phyloP scores from a whole-genome alignment of 2,797 vertebrate species.

The Anas flavirostris region DNA sequence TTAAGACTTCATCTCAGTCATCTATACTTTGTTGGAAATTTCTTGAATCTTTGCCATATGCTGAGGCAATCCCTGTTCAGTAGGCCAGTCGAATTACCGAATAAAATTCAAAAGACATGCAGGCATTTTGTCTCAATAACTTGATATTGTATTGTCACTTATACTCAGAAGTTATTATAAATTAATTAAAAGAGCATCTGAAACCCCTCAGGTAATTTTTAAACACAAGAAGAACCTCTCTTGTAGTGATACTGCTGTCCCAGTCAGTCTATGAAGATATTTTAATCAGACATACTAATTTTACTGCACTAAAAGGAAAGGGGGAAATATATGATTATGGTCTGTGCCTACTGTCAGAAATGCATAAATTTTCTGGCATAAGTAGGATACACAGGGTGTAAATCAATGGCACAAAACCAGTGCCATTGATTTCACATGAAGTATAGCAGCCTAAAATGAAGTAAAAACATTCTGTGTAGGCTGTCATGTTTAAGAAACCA shows the following conservation, averaged over 20 bases:
- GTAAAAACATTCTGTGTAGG: slow-evolving; percentile 14
- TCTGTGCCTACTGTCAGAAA: background rate
- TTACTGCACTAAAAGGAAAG: slow-evolving; percentile 14
- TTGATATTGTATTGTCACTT: slow-evolving; percentile 40
- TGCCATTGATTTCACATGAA: background rate
- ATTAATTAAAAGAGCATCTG: slow-evolving; percentile 60
- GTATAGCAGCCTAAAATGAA: background rate
- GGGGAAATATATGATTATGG: background rate
- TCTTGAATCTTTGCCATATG: slow-evolving; percentile 16
- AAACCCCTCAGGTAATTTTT: slow-evolving; percentile 60
- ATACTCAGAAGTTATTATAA: slow-evolving; percentile 42
- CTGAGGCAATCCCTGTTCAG: background rate
- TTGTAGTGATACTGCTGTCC: background rate
- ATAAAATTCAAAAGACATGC: slow-evolving; percentile 10
- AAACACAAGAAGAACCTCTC: slow-evolving; percentile 12
- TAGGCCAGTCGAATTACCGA: background rate
- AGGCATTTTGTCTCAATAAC: slow-evolving; percentile 22
- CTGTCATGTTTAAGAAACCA: slow-evolving; percentile 21
- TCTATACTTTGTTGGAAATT: background rate
- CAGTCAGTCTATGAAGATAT: slow-evolving; percentile 42
- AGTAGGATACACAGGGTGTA: background rate
- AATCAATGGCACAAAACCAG: background rate
- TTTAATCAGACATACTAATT: slow-evolving; percentile 58
- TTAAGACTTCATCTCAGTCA: rapidly evolving
- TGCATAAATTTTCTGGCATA: slow-evolving; percentile 1